A percentile compares a stretch with the other conserved stretches of the same genome.
These are phyloP conservation scores for Limnephilus auricula DNA, from an alignment of 2,888 invertebrate species.

Conservation along the genomic window DNA sequence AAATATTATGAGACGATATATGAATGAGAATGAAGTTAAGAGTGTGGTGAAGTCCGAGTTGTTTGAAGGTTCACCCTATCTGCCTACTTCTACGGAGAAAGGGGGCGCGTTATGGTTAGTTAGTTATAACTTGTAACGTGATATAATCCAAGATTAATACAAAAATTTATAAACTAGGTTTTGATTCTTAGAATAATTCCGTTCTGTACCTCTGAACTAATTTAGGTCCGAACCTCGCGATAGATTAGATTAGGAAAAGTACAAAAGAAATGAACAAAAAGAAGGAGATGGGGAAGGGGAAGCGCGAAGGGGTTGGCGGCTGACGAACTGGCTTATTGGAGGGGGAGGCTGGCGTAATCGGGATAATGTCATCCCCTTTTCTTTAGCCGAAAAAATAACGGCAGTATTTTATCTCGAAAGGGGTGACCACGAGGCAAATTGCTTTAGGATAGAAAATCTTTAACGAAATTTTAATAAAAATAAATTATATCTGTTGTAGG, in stretches of 20 bases:
- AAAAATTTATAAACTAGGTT: neutral
- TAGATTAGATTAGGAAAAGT: constrained; percentile 66
- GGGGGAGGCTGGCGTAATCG: constrained; percentile 58
- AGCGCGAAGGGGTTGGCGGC: constrained; percentile 34
- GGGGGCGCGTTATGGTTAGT: too few species aligned
- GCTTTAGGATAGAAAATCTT: neutral
- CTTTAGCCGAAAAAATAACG: constrained; percentile 58
- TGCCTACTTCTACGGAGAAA: too few species aligned
- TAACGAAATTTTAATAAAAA: too few species aligned
- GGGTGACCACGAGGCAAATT: constrained; percentile 39
- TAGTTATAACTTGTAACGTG: too few species aligned
- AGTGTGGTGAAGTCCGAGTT: too few species aligned
- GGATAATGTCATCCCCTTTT: constrained; percentile 65
- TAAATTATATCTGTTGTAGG: too few species aligned
- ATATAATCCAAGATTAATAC: neutral
- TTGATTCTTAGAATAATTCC: neutral
- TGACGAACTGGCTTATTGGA: constrained; percentile 38
- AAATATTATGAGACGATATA: too few species aligned
- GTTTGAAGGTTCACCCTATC: too few species aligned
- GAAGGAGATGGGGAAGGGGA: constrained; percentile 37
- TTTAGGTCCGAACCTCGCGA: constrained; percentile 63
- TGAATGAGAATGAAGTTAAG: too few species aligned
- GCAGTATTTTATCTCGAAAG: constrained; percentile 64
- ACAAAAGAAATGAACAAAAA: constrained; percentile 65
- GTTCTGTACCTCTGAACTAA: constrained; percentile 58